These are phyloP conservation scores for Trialeurodes vaporariorum DNA, from an alignment of 1,140 invertebrate species.

Conservation along the genomic window DNA sequence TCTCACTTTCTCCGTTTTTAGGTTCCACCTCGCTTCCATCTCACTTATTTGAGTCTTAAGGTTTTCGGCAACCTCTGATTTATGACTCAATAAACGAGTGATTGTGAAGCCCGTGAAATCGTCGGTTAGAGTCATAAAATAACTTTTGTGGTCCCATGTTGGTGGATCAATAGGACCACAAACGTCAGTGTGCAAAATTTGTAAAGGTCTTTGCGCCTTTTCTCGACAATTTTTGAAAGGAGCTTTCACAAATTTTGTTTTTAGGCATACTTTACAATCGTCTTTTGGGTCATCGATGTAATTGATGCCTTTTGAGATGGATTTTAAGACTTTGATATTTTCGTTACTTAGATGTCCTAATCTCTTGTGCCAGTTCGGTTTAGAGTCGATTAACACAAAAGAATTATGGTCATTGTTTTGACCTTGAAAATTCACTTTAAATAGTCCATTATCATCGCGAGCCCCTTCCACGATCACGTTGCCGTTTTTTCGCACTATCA, in stretches of 20 bases:
- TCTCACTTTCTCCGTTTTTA: constrained; percentile 9
- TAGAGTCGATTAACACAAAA: no score
- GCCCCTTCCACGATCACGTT: no score
- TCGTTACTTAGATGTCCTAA: constrained; percentile 7
- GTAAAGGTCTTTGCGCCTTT: constrained; percentile 21
- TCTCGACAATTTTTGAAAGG: no score
- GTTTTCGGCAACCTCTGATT: constrained; percentile 25
- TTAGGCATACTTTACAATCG: no score
- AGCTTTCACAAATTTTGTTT: no score
- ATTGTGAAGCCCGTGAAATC: constrained; percentile 21
- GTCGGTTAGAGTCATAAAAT: constrained; percentile 27
- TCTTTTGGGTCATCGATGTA: no score
- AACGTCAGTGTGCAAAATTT: constrained; percentile 30
- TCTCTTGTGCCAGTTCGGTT: constrained; percentile 9
- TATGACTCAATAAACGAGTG: constrained; percentile 31
- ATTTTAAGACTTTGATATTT: no score
- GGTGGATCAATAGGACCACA: constrained; percentile 31
- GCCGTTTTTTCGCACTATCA: no score
- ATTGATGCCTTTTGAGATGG: no score
- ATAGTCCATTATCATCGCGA: no score
- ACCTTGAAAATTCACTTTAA: no score
- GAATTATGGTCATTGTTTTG: no score
- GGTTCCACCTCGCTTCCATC: background rate
- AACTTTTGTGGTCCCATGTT: constrained; percentile 25
- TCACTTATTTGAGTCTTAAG: constrained; percentile 22